Base-by-base conservation (phyloP, 2,797 vertebrate genomes). In the Macropodus opercularis region DNA sequence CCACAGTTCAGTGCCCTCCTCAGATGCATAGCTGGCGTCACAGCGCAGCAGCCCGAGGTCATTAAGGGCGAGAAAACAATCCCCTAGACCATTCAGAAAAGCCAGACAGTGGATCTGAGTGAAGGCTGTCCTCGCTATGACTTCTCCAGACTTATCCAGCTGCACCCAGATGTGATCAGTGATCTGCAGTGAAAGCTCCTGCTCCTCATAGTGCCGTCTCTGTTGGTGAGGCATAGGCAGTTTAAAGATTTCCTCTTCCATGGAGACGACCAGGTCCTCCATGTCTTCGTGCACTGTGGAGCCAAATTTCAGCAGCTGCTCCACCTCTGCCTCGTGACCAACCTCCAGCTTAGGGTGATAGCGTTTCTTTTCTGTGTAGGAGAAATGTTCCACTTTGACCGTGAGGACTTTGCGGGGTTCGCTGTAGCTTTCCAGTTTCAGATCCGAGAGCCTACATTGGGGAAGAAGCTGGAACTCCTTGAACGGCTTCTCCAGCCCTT, bases 261-360 rank as follows among this genome's bases (percentile, higher is more conserved):
- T 90, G 0, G 94, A 91, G 8, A 87, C 75, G 0, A 97, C 85
- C 56, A 99, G 92, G 85, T 97, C 95, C 0, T 94, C 93, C 81
- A 99, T 94, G 77, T 98, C 96, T 0, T 70, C 72, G 7, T 96
- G 92, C 39, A 94, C 94, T 0, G 90, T 94, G 63, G 95, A 95
- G 68, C 97, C 98, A 54, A 99, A 81, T 89, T 99, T 99, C 26
- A 99, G 87, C 91, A 99, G 94, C 85, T 99, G 96, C 47, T 98
- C 96, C 0, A 85, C 59, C 55, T 98, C 96, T 0, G 93, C 85
- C 55, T 98, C 96, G 0, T 96, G 96, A 27, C 85, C 91, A 1
- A 95, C 91, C 84, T 98, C 96, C 2, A 80, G 82, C 87, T 96
- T 97, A 0, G 95, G 93, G 55, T 97, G 96, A 81, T 93, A 98